A percentile compares a stretch with the other conserved stretches of the same genome.
Conservation (phyloP, 1,140 invertebrate species). For the Pteromalus puparum region DNA sequence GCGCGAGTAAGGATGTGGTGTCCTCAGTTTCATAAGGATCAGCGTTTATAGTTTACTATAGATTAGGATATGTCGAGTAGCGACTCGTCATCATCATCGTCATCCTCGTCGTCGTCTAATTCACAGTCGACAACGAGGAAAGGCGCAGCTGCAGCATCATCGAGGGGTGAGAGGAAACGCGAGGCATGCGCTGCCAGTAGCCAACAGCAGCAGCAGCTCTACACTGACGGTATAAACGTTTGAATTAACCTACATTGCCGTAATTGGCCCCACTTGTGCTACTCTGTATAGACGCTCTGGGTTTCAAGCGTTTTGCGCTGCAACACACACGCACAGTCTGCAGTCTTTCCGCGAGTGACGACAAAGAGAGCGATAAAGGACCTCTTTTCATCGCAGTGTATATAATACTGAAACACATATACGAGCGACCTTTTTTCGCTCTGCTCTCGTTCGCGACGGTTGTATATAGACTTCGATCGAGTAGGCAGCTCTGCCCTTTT, state of each 20-base stretch:
- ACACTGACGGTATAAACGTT: constrained; percentile 57
- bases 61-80: constrained; percentile 25
- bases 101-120: constrained; percentile 2
- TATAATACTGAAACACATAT: no score
- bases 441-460: not conserved
- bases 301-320: constrained; percentile 6
- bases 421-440: not conserved
- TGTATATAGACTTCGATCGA: not conserved
- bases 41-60: not conserved
- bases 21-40: not conserved
- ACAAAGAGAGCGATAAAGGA: constrained; percentile 1
- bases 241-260: constrained; percentile 50
- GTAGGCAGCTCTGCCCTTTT: not conserved
- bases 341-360: no score
- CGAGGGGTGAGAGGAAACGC: constrained; percentile 2
- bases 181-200: constrained; percentile 17
- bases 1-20: not conserved
- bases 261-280: constrained; percentile 43
- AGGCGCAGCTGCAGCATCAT: not conserved
- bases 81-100: constrained; percentile 7
- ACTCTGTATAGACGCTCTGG: not conserved
- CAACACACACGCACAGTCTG: no score
- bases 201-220: not conserved
- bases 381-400: not conserved
- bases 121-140: constrained; percentile 29